Conservation (phyloP, 2,113 vertebrate species). For the Lanius collurio region DNA sequence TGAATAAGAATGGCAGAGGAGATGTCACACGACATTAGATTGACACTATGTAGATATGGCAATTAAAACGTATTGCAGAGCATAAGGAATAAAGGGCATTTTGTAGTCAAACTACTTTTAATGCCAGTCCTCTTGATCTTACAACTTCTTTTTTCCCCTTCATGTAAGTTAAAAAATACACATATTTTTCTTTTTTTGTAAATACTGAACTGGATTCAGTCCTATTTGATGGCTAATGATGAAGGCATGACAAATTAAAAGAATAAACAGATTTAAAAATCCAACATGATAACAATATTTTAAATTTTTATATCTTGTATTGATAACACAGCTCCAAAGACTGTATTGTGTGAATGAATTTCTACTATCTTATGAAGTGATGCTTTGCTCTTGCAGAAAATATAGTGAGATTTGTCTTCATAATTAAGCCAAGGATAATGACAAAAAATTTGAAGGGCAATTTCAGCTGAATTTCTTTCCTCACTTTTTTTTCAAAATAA, state of each 20-base stretch:
- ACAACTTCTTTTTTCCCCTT: neutral
- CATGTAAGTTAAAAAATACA: neutral
- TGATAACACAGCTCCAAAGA: neutral
- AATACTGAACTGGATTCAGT: neutral
- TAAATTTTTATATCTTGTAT: neutral
- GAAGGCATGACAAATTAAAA: neutral
- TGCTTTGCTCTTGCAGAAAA: neutral
- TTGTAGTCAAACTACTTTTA: neutral
- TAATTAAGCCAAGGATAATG: neutral
- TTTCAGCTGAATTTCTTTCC: neutral
- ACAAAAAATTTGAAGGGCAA: neutral
- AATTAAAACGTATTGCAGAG: neutral
- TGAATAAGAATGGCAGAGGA: neutral
- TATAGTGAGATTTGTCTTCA: neutral
- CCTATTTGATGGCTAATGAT: neutral
- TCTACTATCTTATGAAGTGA: neutral
- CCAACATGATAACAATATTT: fast-evolving
- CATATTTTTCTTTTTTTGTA: neutral
- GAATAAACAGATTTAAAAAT: neutral
- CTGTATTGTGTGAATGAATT: neutral
- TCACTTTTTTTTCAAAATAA: neutral
- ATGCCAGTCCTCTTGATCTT: neutral
- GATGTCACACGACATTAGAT: neutral
- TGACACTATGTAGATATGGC: neutral
- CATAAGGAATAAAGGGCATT: neutral